Percentiles rank a stretch among this genome's conserved stretches.
phyloP scores from a whole-genome alignment of 2,888 invertebrate species.

The Caenorhabditis angaria region DNA sequence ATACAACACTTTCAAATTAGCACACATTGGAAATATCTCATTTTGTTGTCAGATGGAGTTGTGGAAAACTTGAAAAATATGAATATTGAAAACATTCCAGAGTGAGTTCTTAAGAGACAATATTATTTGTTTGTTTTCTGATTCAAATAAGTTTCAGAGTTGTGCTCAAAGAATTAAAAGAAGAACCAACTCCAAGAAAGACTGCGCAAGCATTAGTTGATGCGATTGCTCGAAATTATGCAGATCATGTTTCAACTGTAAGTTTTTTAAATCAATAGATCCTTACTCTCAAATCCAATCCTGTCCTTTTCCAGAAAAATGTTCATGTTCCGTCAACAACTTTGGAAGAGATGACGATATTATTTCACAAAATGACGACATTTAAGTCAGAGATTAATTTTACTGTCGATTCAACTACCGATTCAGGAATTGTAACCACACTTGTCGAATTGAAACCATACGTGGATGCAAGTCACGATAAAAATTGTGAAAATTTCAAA shows the following conservation, averaged over 20 bases:
- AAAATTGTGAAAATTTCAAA: background rate
- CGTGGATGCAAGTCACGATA: background rate
- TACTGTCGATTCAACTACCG: background rate
- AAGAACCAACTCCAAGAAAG: constrained; percentile 33
- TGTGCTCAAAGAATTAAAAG: constrained; percentile 24
- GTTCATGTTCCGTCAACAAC: constrained; percentile 20
- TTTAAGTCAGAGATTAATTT: background rate
- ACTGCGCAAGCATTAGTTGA: constrained; percentile 41
- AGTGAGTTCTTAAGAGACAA: constrained; percentile 16
- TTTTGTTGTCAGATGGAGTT: constrained; percentile 49
- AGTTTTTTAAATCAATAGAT: background rate
- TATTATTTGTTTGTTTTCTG: background rate
- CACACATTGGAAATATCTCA: constrained; percentile 33
- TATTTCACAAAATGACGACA: constrained; percentile 21
- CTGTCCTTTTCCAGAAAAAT: background rate
- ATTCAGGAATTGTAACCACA: background rate
- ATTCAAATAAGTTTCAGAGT: constrained; percentile 27
- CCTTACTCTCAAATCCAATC: too few relatives aligned
- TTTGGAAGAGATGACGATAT: constrained; percentile 49
- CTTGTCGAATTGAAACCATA: background rate
- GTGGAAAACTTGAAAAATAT: constrained; percentile 49
- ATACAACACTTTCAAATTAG: constrained; percentile 42
- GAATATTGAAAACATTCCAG: constrained; percentile 40
- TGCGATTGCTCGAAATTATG: constrained; percentile 35
- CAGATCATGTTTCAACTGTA: constrained; percentile 13